Percentiles rank a stretch among this genome's conserved stretches.
Evolutionary conservation across 2,797 vertebrate species (phyloP).

Genomic region (Tragopan temminckii): DNA sequence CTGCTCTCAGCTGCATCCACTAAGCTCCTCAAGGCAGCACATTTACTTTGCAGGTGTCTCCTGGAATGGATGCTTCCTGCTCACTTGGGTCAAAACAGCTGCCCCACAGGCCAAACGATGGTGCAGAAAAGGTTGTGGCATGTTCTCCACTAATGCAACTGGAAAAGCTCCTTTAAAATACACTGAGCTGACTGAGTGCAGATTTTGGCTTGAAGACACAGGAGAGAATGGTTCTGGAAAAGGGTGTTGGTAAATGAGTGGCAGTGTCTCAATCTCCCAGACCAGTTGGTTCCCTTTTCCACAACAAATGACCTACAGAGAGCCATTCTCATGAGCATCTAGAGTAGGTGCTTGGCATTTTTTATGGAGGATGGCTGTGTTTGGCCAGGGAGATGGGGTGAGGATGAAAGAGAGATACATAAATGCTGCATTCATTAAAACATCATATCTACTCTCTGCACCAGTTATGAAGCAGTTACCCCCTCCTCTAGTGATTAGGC

Average conservation of each 20-base stretch:
- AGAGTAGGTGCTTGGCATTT: background rate
- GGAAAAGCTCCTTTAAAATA: background rate
- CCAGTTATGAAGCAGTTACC: background rate
- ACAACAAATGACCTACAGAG: background rate
- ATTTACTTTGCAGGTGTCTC: background rate
- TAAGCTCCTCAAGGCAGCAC: background rate
- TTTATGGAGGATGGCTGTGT: background rate
- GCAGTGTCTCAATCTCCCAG: background rate
- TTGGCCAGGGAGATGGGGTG: background rate
- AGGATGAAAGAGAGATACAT: background rate
- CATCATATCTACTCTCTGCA: fast-evolving
- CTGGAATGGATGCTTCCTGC: background rate
- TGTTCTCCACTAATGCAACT: background rate
- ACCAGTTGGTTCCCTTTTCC: background rate
- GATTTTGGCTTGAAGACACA: background rate
- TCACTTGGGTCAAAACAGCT: background rate
- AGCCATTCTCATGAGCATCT: background rate
- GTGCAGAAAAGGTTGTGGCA: background rate
- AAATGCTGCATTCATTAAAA: background rate
- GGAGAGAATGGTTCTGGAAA: background rate
- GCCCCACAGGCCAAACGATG: background rate
- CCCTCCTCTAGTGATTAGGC: background rate
- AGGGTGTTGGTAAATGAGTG: background rate
- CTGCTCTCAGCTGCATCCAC: background rate
- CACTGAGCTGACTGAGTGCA: background rate